Conservation (phyloP, 2,113 vertebrate genomes). For the Coracopsis vasa region DNA sequence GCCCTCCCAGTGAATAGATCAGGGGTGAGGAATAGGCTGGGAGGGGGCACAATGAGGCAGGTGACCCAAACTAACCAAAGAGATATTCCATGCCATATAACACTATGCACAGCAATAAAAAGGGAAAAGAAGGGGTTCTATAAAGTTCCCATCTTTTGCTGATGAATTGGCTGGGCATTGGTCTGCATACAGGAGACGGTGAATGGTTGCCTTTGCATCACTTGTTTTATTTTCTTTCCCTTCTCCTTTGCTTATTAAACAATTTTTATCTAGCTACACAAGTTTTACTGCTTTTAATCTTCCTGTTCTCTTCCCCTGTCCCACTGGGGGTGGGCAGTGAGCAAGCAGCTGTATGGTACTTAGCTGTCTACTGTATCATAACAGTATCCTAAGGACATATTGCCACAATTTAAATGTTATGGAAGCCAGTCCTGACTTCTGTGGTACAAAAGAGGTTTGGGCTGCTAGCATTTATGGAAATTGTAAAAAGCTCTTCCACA, state of each 20-base stretch:
- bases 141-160: neutral
- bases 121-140: neutral
- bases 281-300: neutral
- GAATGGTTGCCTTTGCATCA: neutral
- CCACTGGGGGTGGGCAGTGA: neutral
- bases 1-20: neutral
- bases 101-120: neutral
- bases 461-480: neutral
- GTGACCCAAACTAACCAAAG: neutral
- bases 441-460: neutral
- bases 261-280: neutral
- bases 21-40: neutral
- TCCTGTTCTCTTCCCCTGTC: neutral
- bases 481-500: neutral
- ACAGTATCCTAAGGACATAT: neutral
- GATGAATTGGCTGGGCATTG: neutral
- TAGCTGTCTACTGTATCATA: neutral
- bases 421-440: neutral
- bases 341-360: neutral
- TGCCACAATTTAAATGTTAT: neutral
- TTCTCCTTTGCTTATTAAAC: neutral
- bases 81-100: neutral
- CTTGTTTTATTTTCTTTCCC: neutral
- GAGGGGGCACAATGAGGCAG: accelerated
- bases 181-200: neutral